Evolutionary conservation across 2,113 vertebrate species (phyloP), one percentile per base, ranked within the genome.

Genomic region (Dendrocopos noguchii): DNA sequence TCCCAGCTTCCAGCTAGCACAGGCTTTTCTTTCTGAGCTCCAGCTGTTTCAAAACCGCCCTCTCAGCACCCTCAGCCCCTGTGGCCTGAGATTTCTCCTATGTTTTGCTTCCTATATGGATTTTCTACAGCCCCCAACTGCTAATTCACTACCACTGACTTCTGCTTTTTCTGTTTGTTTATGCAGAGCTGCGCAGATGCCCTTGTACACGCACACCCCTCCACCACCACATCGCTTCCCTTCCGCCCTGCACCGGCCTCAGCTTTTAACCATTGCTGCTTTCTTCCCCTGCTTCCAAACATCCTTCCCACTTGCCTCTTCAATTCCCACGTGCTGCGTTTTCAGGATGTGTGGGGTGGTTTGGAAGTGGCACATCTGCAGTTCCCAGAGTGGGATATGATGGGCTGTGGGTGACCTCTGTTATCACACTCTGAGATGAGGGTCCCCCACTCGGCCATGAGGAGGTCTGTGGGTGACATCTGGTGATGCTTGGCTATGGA

Each of bases 31-130:
- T 79, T 19, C 39, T 46, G 84, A 89, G 63, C 81, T 81, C 68
- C 80, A 92, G 64, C 71, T 91, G 2, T 72, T 73, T 44, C 93
- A 89, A 76, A 79, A 95, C 63, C 13, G 12, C 84, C 84, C 21
- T 88, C 91, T 81, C 70, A 42, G 87, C 44, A 8, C 42, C 71
- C 78, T 92, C 87, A 76, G 74, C 63, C 63, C 55, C 81, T 33
- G 2, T 25, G 72, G 78, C 89, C 91, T 29, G 91, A 94, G 94
- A 95, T 96, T 95, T 95, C 84, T 91, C 87, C 89, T 89, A 84
- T 95, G 75, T 80, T 94, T 92, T 89, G 84, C 79, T 95, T 96
- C 93, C 93, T 94, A 90, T 91, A 87, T 66, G 81, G 93, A 94
- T 96, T 95, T 91, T 89, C 82, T 91, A 72, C 79, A 46, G 90